Conservation (phyloP, 2,113 vertebrate species). For the Vireo altiloquus region DNA sequence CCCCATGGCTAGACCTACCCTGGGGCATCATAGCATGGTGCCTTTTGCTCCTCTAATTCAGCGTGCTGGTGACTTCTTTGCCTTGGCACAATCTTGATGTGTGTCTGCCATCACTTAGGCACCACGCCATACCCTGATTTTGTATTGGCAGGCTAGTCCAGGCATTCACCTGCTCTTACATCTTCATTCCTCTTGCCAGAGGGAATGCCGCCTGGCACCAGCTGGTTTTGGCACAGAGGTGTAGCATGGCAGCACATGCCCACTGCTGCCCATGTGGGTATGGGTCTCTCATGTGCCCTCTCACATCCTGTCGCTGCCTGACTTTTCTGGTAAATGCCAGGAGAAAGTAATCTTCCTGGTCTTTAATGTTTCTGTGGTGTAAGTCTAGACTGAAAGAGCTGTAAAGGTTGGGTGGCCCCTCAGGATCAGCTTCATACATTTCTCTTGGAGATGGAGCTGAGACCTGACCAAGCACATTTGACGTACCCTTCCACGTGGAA, state of each 20-base stretch:
- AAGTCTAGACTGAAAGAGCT: neutral
- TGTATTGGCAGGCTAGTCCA: neutral
- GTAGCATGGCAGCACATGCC: neutral
- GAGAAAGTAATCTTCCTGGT: neutral
- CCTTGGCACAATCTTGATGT: neutral
- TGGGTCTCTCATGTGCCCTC: neutral
- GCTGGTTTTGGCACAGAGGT: neutral
- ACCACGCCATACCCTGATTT: neutral
- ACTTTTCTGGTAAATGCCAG: neutral
- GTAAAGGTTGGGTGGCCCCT: neutral
- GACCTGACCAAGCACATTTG: neutral
- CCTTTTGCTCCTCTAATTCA: neutral
- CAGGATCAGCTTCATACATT: neutral
- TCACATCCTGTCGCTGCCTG: neutral
- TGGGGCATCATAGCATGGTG: rapidly evolving
- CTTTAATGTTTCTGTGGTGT: neutral
- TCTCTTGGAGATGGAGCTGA: neutral
- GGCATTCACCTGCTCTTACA: neutral
- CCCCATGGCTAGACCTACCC: neutral
- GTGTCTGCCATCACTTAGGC: neutral
- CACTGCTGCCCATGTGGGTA: neutral
- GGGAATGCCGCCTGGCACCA: neutral
- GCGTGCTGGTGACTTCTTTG: neutral
- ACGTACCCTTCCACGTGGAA: neutral
- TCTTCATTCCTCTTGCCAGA: neutral